Evolutionary conservation across 2,113 vertebrate species (phyloP).

Genomic region (Chamaetylas fuelleborni): DNA sequence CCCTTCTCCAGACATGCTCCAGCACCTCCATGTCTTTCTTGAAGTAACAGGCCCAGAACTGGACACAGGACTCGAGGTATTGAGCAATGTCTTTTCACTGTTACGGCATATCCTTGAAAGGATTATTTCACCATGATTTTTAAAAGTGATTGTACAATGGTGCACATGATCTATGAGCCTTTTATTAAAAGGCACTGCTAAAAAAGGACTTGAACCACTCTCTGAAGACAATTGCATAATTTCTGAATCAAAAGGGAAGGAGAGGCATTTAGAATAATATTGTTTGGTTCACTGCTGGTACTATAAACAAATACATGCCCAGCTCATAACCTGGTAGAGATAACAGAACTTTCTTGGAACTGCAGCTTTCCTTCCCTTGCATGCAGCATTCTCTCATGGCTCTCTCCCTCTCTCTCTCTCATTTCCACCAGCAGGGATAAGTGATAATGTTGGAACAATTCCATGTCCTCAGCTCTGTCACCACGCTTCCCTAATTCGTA

Average conservation of each 20-base stretch:
- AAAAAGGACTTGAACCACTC: neutral
- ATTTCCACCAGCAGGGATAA: neutral
- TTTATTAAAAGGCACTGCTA: neutral
- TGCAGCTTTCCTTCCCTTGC: fast-evolving
- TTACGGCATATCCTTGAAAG: neutral
- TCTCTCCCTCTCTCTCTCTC: neutral
- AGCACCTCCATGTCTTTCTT: neutral
- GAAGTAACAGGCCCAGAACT: neutral
- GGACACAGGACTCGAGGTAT: neutral
- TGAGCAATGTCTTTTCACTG: neutral
- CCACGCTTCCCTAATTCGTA: fast-evolving
- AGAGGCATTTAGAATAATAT: neutral
- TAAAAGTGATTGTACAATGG: neutral
- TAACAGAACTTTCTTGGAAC: neutral
- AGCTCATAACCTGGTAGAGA: neutral
- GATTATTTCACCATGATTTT: neutral
- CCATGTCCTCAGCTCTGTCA: neutral
- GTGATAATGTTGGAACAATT: neutral
- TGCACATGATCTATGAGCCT: neutral
- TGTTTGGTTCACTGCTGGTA: neutral
- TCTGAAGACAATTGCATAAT: neutral
- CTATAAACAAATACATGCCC: neutral
- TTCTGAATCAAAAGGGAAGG: neutral
- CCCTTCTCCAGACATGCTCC: neutral
- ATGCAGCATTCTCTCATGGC: neutral